These are phyloP conservation scores for Siphamia tubifer DNA, from an alignment of 2,113 vertebrate species.

Conservation along the genomic window DNA sequence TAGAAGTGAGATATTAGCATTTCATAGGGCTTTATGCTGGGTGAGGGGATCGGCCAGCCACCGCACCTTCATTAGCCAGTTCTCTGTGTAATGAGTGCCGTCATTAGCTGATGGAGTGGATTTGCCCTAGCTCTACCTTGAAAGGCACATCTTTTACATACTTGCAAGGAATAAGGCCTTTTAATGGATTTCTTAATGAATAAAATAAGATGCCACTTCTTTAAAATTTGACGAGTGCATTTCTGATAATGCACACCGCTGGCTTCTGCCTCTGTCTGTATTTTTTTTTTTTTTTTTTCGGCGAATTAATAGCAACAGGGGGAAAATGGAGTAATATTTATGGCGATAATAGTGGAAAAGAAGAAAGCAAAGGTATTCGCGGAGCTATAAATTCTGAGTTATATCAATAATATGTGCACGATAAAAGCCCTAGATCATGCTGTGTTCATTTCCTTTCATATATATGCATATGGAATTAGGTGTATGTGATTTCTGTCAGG, in stretches of 20 bases:
- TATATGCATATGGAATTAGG: conserved; percentile 23
- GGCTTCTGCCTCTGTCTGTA: background rate
- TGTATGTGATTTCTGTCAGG: conserved; percentile 30
- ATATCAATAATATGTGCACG: conserved; percentile 34
- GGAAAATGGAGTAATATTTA: background rate
- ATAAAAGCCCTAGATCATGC: conserved; percentile 27
- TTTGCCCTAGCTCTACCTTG: conserved; percentile 96
- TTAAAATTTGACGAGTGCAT: conserved; percentile 90
- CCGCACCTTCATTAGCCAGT: conserved; percentile 96
- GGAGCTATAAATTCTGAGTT: conserved; percentile 29
- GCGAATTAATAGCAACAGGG: background rate
- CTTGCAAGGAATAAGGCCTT: conserved; percentile 91
- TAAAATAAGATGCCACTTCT: conserved; percentile 96
- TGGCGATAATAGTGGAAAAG: background rate
- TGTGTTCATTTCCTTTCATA: conserved; percentile 7
- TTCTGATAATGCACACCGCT: conserved; percentile 82
- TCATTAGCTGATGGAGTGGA: conserved; percentile 99
- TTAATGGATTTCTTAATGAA: conserved; percentile 98
- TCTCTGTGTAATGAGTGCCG: conserved; percentile 98
- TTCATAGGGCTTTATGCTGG: conserved; percentile 97
- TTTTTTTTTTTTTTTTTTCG: background rate
- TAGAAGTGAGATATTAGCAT: conserved; percentile 98
- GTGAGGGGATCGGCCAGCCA: conserved; percentile 91
- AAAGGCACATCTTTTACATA: conserved; percentile 98
- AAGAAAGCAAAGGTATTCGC: background rate